A percentile compares a stretch with the other conserved stretches of the same genome.
Conservation (phyloP, 2,797 vertebrate genomes). For the Myotis vivesi region DNA sequence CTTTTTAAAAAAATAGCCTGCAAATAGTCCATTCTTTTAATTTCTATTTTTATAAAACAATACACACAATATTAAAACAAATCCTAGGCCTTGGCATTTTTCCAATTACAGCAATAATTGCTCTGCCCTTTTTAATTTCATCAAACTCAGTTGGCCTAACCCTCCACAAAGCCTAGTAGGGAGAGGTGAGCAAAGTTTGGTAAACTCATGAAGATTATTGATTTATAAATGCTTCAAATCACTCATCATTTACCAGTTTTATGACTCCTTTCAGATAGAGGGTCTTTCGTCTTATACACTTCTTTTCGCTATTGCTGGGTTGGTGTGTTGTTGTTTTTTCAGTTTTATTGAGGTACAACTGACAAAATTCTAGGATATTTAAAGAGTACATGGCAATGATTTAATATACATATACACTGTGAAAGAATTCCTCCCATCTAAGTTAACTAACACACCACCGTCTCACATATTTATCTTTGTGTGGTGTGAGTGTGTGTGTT, state of each 20-base stretch:
- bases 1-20: conserved; percentile 9
- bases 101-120: neutral
- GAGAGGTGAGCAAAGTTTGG: neutral
- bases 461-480: neutral
- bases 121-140: neutral
- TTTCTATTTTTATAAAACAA: neutral
- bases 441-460: neutral
- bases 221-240: neutral
- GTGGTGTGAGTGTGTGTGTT: neutral
- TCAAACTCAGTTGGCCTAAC: neutral
- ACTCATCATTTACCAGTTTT: neutral
- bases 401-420: neutral
- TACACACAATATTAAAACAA: neutral
- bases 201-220: neutral
- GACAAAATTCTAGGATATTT: neutral
- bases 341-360: neutral
- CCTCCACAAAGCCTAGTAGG: neutral
- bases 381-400: neutral
- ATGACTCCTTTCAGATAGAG: neutral
- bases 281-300: neutral
- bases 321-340: neutral
- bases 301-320: neutral
- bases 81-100: neutral
- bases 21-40: conserved; percentile 5
- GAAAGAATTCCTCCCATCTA: neutral